Evolutionary conservation across 2,113 vertebrate species (phyloP).

Genomic region (Osmerus mordax): DNA sequence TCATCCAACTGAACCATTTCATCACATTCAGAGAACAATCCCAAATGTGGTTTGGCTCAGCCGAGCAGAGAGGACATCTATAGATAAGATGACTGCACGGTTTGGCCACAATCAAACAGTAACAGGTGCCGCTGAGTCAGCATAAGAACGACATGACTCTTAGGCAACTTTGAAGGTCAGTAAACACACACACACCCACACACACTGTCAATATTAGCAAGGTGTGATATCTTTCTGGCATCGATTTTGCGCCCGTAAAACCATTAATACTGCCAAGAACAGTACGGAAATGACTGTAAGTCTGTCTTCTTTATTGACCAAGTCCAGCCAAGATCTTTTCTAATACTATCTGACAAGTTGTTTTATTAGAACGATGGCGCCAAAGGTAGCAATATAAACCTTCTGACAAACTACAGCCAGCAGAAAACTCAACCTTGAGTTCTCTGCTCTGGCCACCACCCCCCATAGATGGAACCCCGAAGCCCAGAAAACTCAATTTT

Average conservation of each 20-base stretch:
- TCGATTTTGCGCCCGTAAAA: not conserved
- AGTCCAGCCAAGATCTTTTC: not conserved
- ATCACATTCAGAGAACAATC: too few species aligned
- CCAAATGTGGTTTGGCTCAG: too few species aligned
- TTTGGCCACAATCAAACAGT: not conserved
- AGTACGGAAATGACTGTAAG: not conserved
- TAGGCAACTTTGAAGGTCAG: not conserved
- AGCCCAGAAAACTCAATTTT: too few species aligned
- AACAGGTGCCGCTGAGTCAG: not conserved
- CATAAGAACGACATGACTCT: not conserved
- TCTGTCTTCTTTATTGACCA: not conserved
- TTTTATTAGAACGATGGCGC: not conserved
- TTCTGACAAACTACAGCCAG: not conserved
- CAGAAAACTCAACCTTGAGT: not conserved
- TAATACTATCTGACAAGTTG: not conserved
- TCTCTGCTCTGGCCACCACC: not conserved
- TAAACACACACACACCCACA: not conserved
- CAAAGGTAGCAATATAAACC: not conserved
- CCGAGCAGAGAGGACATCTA: not conserved
- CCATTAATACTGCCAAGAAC: not conserved
- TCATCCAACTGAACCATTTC: too few species aligned
- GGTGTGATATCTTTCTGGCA: not conserved
- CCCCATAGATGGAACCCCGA: too few species aligned
- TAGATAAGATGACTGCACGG: not conserved
- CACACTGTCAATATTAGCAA: not conserved